Percentiles rank a stretch among this genome's conserved stretches.
Evolutionary conservation across 2,888 invertebrate genomes (phyloP).

Genomic region (Euplagia quadripunctaria): DNA sequence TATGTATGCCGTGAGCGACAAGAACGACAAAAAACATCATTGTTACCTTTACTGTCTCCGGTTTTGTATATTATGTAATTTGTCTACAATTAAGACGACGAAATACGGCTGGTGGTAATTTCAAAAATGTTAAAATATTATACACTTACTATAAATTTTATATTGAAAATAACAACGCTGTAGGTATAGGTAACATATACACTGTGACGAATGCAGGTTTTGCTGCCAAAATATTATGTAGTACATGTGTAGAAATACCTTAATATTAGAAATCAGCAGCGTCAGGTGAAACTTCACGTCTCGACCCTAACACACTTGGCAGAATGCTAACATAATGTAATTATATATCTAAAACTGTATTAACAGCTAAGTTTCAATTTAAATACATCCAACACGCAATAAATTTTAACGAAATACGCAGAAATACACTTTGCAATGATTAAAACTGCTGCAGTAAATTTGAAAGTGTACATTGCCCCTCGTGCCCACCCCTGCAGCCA

Average conservation of each 20-base stretch:
- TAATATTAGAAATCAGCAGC: constrained; percentile 6
- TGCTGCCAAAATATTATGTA: background rate
- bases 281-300: constrained; percentile 3
- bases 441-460: constrained; percentile 38
- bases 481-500: constrained; percentile 35
- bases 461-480: constrained; percentile 50
- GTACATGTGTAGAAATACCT: background rate
- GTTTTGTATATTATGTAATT: background rate
- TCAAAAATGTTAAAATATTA: too few relatives aligned
- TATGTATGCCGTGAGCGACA: too few relatives aligned
- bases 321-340: constrained; percentile 11
- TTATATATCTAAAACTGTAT: constrained; percentile 10
- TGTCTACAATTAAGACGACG: background rate
- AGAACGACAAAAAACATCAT: too few relatives aligned
- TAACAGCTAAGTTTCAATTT: constrained; percentile 8
- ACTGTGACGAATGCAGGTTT: background rate
- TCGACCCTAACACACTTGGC: constrained; percentile 21
- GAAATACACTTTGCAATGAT: constrained; percentile 30
- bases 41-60: too few relatives aligned
- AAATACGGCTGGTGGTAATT: background rate
- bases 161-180: background rate
- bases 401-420: constrained; percentile 24
- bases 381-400: constrained; percentile 14
- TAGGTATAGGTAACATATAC: background rate
- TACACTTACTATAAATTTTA: background rate